A percentile compares a stretch with the other conserved stretches of the same genome.
These are phyloP conservation scores for Vombatus ursinus DNA, from an alignment of 2,113 vertebrate genomes.

Conservation along the genomic window DNA sequence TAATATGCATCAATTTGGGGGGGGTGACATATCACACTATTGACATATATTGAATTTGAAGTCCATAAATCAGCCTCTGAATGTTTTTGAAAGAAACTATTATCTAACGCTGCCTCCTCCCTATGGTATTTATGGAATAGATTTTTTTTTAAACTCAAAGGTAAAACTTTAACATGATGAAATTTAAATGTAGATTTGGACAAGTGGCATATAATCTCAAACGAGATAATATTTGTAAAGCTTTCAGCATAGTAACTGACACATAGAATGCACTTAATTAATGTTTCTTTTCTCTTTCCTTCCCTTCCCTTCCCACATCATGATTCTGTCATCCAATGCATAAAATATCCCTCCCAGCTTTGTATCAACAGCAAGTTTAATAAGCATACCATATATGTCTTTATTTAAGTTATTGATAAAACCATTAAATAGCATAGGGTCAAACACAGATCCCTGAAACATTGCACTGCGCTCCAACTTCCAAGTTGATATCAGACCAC, in stretches of 20 bases:
- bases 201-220: not conserved
- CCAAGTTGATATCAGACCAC: not conserved
- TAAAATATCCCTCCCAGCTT: not conserved
- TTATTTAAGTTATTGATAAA: not conserved
- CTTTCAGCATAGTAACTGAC: not conserved
- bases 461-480: not conserved
- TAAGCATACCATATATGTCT: not conserved
- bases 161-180: not conserved
- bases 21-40: not conserved
- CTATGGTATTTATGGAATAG: not conserved
- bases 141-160: not conserved
- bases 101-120: not conserved
- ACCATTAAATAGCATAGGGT: not conserved
- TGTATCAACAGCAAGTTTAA: not conserved
- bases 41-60: not conserved
- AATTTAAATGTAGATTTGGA: no score
- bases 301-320: not conserved
- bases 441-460: not conserved
- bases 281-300: no score
- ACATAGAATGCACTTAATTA: no score
- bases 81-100: not conserved
- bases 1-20: not conserved
- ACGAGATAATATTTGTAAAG: not conserved
- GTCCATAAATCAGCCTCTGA: not conserved
- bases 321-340: not conserved